These are phyloP conservation scores for Zophobas morio DNA, from an alignment of 1,140 invertebrate genomes.

Conservation along the genomic window DNA sequence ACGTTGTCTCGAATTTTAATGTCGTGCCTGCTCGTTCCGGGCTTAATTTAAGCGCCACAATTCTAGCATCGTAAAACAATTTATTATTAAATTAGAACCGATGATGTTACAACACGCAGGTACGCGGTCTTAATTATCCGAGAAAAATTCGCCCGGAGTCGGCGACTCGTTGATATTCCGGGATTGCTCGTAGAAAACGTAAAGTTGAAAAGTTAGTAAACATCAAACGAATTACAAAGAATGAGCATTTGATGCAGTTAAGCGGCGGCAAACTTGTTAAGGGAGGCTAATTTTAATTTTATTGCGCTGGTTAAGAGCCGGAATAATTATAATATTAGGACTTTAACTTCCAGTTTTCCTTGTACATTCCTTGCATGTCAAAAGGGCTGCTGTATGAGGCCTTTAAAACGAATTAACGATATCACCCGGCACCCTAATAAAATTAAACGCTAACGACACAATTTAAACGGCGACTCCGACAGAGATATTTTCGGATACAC, in stretches of 20 bases:
- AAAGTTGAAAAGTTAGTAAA: conserved; percentile 56
- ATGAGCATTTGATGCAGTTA: conserved; percentile 56
- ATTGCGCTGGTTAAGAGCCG: conserved; percentile 56
- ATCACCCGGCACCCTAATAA: conserved; percentile 46
- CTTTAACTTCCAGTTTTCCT: conserved; percentile 52
- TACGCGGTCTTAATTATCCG: conserved; percentile 9
- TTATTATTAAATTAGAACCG: conserved; percentile 38
- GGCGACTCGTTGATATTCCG: conserved; percentile 25
- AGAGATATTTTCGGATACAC: conserved; percentile 27
- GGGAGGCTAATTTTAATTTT: conserved; percentile 59
- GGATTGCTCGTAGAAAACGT: conserved; percentile 43
- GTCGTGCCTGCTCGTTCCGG: conserved; percentile 43
- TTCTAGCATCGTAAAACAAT: conserved; percentile 44
- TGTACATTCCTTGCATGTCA: conserved; percentile 54
- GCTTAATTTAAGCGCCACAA: conserved; percentile 47
- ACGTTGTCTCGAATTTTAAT: conserved; percentile 59
- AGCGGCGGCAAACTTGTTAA: conserved; percentile 53
- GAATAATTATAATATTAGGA: conserved; percentile 59
- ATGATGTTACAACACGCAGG: background rate
- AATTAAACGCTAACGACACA: conserved; percentile 48
- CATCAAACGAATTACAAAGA: conserved; percentile 58
- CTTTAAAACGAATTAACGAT: conserved; percentile 49
- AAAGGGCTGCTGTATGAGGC: conserved; percentile 49
- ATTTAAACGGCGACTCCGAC: conserved; percentile 27
- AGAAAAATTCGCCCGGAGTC: background rate